phyloP scores from a whole-genome alignment of 2,888 invertebrate genomes.

The Ypsolopha scabrella region DNA sequence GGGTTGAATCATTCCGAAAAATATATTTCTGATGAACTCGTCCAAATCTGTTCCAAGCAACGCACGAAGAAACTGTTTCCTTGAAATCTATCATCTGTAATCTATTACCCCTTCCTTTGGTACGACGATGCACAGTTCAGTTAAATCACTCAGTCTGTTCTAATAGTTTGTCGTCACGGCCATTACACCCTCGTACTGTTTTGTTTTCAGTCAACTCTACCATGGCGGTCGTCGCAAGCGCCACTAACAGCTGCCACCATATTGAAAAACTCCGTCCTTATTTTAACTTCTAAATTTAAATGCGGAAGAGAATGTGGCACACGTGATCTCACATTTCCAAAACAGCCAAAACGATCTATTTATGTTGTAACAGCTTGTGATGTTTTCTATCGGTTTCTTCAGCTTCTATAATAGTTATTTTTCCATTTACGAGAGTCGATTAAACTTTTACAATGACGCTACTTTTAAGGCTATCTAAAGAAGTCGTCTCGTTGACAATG shows the following conservation, averaged over 20 bases:
- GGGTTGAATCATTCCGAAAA: too few relatives aligned
- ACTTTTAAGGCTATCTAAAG: background rate
- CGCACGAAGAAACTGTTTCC: too few relatives aligned
- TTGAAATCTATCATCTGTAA: too few relatives aligned
- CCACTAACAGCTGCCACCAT: slow-evolving; percentile 14
- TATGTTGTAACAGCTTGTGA: background rate
- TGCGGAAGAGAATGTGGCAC: slow-evolving; percentile 1
- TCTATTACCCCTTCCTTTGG: too few relatives aligned
- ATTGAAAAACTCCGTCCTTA: slow-evolving; percentile 22
- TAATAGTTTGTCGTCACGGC: slow-evolving; percentile 21
- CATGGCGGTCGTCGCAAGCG: slow-evolving; percentile 3
- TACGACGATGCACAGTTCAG: slow-evolving; percentile 16
- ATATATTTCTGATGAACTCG: too few relatives aligned
- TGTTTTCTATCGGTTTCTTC: background rate
- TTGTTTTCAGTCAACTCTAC: slow-evolving; percentile 15
- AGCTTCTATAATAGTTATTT: background rate
- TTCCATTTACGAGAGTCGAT: background rate
- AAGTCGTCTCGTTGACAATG: background rate
- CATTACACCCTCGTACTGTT: slow-evolving; percentile 23
- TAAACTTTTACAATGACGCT: background rate
- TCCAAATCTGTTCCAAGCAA: too few relatives aligned
- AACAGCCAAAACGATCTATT: background rate
- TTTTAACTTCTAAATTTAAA: slow-evolving; percentile 2
- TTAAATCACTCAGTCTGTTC: slow-evolving; percentile 19
- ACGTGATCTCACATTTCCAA: background rate